Base-by-base conservation (phyloP, 2,113 vertebrate species). In the Coracopsis vasa region DNA sequence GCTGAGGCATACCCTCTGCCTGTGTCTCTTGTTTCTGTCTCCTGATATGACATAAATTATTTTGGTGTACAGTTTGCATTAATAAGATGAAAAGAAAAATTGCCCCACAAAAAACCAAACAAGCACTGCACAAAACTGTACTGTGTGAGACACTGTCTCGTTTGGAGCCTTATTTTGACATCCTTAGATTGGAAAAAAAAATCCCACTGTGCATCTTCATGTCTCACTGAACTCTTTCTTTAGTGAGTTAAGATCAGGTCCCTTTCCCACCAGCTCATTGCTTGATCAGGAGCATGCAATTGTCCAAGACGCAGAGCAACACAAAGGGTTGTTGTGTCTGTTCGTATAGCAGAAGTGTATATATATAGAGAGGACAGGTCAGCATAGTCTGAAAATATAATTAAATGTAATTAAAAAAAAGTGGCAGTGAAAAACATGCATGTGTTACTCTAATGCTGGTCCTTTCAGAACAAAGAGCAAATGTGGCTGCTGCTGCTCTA, bases 241-340 rank as follows among this genome's bases (percentile, higher is more conserved):
- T 50, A 25, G 12, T 45, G 64, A 70, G 60, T 48, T 90, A 70
- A 92, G 84, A 91, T 84, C 67, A 67, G 29, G 37, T 92, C 82
- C 72, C 51, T 94, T 95, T 90, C 77, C 86, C 4, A 8, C n/a
- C 90, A 87, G 58, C 50, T 77, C 28, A 33, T 64, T 94, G 73
- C 94, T 80, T 94, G 60, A 54, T 78, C 60, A 20, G 72, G 44
- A 77, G 23, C 0, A 0, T 86, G 75, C 37, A 78, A 87, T 39
- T 71, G 47, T 71, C 84, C 77, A 78, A 86, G 69, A 94, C 84
- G 47, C 73, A 80, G 47, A 78, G 64, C 53, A 89, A n/a, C 64
- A 96, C 88, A 97, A 94, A 92, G 71, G 86, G 61, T 15, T 88
- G 81, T 94, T 96, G 93, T 97, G n/a, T 91, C 84, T 95, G 85